Evolutionary conservation across 2,797 vertebrate genomes (phyloP).

Genomic region (Pipistrellus kuhlii): DNA sequence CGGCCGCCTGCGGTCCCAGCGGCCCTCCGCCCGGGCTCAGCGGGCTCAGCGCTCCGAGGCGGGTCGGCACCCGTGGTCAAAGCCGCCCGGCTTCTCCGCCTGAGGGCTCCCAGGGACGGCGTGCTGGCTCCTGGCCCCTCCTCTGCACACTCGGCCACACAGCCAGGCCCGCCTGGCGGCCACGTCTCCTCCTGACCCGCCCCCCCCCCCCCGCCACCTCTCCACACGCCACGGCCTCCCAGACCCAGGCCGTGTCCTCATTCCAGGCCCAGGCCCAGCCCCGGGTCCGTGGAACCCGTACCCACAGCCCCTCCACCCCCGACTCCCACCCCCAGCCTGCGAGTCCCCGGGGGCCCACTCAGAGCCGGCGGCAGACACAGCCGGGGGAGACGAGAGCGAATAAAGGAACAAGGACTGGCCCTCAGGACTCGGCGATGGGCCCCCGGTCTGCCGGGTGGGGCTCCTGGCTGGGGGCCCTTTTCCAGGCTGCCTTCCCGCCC

Average conservation of each 20-base stretch:
- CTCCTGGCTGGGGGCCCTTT: neutral
- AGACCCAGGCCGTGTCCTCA: neutral
- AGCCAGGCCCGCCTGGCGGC: fast-evolving
- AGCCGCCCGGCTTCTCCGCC: neutral
- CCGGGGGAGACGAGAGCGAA: neutral
- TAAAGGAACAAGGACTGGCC: neutral
- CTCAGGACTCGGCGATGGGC: fast-evolving
- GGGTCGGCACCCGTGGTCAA: fast-evolving
- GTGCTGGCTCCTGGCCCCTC: neutral
- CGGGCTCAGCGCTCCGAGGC: neutral
- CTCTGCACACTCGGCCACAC: no score
- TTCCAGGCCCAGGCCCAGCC: neutral
- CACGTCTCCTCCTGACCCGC: neutral
- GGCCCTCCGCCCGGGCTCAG: neutral
- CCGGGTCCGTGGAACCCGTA: neutral
- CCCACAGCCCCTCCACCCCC: fast-evolving
- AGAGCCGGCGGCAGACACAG: fast-evolving
- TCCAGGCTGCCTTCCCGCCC: neutral
- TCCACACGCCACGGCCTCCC: neutral
- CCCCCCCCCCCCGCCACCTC: neutral
- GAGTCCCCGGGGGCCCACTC: neutral
- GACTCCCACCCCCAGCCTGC: neutral
- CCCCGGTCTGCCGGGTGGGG: fast-evolving
- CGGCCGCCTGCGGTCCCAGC: fast-evolving
- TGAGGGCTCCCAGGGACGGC: fast-evolving